phyloP scores from a whole-genome alignment of 2,113 vertebrate genomes.

The Chiloscyllium plagiosum region DNA sequence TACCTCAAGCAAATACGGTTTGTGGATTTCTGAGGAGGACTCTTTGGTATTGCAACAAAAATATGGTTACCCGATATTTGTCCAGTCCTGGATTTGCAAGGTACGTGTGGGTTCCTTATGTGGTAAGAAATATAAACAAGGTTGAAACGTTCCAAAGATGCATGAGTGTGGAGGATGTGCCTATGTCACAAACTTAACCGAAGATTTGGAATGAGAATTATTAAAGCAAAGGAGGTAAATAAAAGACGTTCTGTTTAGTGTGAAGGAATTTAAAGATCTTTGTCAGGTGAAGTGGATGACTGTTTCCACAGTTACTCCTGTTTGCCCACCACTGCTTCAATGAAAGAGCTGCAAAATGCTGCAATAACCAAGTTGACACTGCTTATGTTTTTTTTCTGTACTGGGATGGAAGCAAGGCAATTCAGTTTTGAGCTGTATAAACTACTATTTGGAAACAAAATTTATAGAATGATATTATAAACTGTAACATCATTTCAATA shows the following conservation, averaged over 20 bases:
- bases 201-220: too few relatives aligned
- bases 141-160: too few relatives aligned
- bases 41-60: too few relatives aligned
- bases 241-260: neutral
- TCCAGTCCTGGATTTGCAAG: too few relatives aligned
- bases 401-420: neutral
- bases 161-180: too few relatives aligned
- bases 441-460: neutral
- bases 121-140: too few relatives aligned
- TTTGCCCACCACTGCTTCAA: neutral
- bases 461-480: neutral
- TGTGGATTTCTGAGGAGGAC: too few relatives aligned
- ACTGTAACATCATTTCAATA: neutral
- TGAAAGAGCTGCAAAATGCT: neutral
- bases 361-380: neutral
- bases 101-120: too few relatives aligned
- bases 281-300: neutral
- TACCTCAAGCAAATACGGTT: too few relatives aligned
- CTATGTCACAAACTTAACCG: too few relatives aligned
- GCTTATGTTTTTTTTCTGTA: neutral
- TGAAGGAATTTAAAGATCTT: neutral
- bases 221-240: neutral
- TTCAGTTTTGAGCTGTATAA: neutral
- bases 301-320: neutral
- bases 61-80: too few relatives aligned